A percentile compares a stretch with the other conserved stretches of the same genome.
These are phyloP conservation scores for Physeter macrocephalus DNA, from an alignment of 2,113 vertebrate genomes.

Conservation along the genomic window DNA sequence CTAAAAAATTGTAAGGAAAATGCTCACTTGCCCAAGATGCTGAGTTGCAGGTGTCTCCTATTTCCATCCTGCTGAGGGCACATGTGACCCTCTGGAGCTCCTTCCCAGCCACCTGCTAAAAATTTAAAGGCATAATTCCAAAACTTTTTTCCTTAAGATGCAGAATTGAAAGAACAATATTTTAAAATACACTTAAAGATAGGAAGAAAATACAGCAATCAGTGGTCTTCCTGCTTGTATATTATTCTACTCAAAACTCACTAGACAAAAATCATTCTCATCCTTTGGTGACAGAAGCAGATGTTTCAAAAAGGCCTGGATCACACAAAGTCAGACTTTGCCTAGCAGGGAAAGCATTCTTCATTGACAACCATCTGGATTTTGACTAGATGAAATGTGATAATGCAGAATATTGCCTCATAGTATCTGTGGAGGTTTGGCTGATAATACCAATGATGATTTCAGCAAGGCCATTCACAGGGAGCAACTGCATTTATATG, in stretches of 20 bases:
- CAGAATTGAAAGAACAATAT: neutral
- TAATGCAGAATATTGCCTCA: neutral
- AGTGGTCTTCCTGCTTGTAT: neutral
- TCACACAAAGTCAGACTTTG: neutral
- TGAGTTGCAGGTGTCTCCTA: neutral
- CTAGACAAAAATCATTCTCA: neutral
- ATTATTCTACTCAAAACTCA: neutral
- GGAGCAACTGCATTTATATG: neutral
- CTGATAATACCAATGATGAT: neutral
- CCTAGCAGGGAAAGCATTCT: neutral
- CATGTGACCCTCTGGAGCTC: neutral
- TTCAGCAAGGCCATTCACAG: neutral
- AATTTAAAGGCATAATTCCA: neutral
- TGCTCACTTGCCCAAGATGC: fast-evolving
- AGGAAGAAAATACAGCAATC: neutral
- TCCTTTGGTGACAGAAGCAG: slow-evolving; percentile 7
- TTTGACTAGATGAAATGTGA: neutral
- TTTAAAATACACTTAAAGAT: neutral
- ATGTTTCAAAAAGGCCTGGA: neutral
- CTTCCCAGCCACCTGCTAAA: neutral
- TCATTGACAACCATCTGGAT: neutral
- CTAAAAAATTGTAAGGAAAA: neutral
- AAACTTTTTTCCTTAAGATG: neutral
- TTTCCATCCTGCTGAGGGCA: neutral
- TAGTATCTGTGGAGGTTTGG: neutral